Evolutionary conservation across 2,113 vertebrate species (phyloP).

Genomic region (Oreochromis niloticus): DNA sequence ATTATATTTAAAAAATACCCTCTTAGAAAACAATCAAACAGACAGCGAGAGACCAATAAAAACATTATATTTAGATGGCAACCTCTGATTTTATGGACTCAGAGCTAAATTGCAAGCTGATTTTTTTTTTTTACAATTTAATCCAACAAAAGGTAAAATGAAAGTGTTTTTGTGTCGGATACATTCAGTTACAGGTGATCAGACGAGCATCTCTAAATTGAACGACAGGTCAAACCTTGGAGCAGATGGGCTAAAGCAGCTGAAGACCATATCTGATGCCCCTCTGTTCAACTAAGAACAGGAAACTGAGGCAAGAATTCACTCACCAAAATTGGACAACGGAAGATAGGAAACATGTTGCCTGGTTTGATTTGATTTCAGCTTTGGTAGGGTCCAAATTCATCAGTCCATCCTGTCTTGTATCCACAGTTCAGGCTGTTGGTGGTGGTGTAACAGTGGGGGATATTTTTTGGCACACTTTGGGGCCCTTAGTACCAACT

Average conservation of each 20-base stretch:
- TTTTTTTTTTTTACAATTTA: neutral
- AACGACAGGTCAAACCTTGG: neutral
- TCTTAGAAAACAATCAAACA: neutral
- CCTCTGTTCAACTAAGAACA: neutral
- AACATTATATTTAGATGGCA: neutral
- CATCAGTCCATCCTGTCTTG: neutral
- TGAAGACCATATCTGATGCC: neutral
- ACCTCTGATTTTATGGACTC: neutral
- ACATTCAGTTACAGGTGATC: neutral
- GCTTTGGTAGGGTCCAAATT: neutral
- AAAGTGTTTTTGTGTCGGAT: neutral
- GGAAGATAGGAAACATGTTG: neutral
- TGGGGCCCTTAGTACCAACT: neutral
- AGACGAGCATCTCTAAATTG: neutral
- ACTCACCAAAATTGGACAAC: neutral
- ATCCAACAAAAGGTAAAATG: neutral
- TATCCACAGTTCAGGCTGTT: neutral
- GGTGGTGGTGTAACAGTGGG: neutral
- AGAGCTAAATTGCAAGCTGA: neutral
- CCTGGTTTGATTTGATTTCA: neutral
- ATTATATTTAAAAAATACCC: neutral
- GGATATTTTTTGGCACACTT: neutral
- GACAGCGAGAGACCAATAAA: neutral
- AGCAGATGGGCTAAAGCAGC: neutral
- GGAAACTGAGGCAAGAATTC: neutral